Evolutionary conservation across 2,797 vertebrate genomes (phyloP), one percentile per base, ranked within the genome.

Genomic region (Carduelis carduelis): DNA sequence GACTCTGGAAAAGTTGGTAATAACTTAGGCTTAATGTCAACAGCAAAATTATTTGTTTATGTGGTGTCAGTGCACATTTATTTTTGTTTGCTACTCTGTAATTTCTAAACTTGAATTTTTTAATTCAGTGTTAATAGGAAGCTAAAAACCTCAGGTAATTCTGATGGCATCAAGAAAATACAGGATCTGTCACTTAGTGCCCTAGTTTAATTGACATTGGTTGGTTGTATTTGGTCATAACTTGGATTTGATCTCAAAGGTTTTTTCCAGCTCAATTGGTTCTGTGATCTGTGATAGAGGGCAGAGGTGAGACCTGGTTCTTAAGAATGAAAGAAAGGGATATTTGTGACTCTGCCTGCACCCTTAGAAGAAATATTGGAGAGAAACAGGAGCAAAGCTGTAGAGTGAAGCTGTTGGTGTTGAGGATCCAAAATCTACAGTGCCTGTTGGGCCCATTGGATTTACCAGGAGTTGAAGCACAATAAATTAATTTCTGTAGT

Each of bases 171-270:
- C 8, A 46, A n/a, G 46, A 23, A 59, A 68, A 68, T 39, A 24
- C 2, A 17, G 24, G 14, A 39, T 34, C 19, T 2, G 0, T 13
- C 9, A 30, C 11, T 61, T 14, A 34, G 30, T 22, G 14, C 11
- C 4, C 6, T 11, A 6, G 21, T 41, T 26, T 61, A 6, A 30
- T 12, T 35, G 41, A 34, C 3, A 14, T 55, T 56, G n/a, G 9
- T 56, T 23, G 30, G 17, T 22, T 24, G 6, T 61, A 16, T 26
- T 26, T 14, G 11, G 11, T 26, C 30, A 41, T 10, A 61, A 11
- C 6, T 26, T 61, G 24, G 47, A 61, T 21, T 47, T 34, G 34
- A 26, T 9, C 26, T 47, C 64, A 35, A 22, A 61, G 8, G 12
- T 18, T 37, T 77, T 46, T 46, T 53, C 24, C 39, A 61, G 34